phyloP scores from a whole-genome alignment of 1,140 invertebrate species.

The Sminthurinus signatus region DNA sequence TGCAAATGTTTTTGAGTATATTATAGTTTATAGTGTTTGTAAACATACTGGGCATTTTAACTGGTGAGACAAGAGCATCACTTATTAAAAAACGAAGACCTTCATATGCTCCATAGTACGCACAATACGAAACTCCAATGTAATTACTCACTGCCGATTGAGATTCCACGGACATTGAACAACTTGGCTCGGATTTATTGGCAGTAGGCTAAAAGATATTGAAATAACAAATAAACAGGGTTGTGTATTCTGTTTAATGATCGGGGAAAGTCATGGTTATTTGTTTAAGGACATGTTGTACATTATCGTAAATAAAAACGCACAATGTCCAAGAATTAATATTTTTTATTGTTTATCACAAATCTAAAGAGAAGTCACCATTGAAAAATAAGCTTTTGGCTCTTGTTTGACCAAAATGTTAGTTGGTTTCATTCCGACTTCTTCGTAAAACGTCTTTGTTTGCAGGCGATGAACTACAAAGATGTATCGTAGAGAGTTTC shows the following conservation, averaged over 20 bases:
- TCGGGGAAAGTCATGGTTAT: too few species aligned
- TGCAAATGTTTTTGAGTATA: conserved; percentile 17
- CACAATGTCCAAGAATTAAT: neutral
- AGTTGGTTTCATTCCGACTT: neutral
- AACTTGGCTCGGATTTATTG: neutral
- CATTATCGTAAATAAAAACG: too few species aligned
- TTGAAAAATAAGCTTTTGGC: neutral
- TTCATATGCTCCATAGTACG: conserved; percentile 45
- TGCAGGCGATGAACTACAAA: too few species aligned
- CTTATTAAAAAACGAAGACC: conserved; percentile 45
- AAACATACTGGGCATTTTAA: conserved; percentile 43
- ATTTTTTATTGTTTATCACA: neutral
- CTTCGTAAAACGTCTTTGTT: neutral
- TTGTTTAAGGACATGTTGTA: too few species aligned
- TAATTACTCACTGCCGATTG: conserved; percentile 19
- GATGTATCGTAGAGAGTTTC: too few species aligned
- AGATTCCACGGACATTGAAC: neutral
- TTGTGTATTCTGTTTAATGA: too few species aligned
- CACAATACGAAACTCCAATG: conserved; percentile 34
- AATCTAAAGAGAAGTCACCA: neutral
- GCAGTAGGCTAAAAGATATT: neutral
- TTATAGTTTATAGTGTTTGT: conserved; percentile 45
- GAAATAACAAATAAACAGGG: too few species aligned
- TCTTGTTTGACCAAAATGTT: neutral
- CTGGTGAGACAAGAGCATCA: conserved; percentile 11